Base-by-base conservation (phyloP, 2,888 invertebrate genomes). In the Coleophora flavipennella region DNA sequence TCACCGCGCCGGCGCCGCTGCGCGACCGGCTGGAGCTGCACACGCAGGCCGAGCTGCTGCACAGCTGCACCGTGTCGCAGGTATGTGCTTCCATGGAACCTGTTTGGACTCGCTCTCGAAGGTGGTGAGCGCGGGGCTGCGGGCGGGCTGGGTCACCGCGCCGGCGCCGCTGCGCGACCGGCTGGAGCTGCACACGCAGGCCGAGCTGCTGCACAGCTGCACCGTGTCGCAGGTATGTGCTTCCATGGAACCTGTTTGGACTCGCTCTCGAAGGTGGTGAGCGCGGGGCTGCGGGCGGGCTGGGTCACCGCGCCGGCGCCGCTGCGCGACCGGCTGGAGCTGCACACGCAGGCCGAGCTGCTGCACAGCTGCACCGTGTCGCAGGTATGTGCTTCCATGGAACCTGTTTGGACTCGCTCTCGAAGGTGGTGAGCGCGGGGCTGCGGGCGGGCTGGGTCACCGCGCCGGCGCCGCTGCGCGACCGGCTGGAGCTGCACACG, bases 61-160 rank as follows among this genome's bases (percentile, higher is more conserved):
- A 80, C 33, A 61, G 64, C 39, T 68, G 70, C 43, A 67, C 73
- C 3, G 49, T 76, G 3, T 60, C 68, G 4, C 73, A 74, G 69
- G 75, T 74, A 11, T 12, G n/a, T n/a, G n/a, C n/a, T n/a, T n/a
- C n/a, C n/a, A n/a, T n/a, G n/a, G n/a, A n/a, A n/a, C n/a, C n/a
- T n/a, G n/a, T n/a, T n/a, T n/a, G n/a, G n/a, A n/a, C n/a, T n/a
- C n/a, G n/a, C 20, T 4, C 3, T 20, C 93, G 0, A 94, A 94
- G 80, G 87, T 91, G 20, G 62, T 92, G 35, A 88, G 90, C 61
- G 88, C 91, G 0, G 92, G 94, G 1, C 68, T 94, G 34, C 85
- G 94, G 45, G 68, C 92, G 1, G 94, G 92, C 10, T 91, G 91
- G 81, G 77, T 92, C 25, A 92, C 91, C 0, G 94, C 91, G 1